These are phyloP conservation scores for Andrena flavipes DNA, from an alignment of 2,888 invertebrate species.

Conservation along the genomic window DNA sequence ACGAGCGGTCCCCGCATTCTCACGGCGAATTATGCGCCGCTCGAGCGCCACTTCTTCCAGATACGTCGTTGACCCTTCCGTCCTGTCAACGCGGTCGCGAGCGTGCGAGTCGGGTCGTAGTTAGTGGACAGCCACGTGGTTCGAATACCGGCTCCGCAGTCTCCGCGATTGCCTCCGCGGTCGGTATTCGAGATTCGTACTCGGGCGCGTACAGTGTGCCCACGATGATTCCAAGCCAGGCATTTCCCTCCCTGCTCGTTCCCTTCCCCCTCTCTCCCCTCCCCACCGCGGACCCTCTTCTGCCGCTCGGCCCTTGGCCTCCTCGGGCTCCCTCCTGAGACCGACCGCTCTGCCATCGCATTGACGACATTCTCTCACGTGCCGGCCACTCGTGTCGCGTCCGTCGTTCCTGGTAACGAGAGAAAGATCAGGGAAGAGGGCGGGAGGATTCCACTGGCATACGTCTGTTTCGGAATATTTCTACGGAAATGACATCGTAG, in stretches of 20 bases:
- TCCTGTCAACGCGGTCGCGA: constrained; percentile 66
- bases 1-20: constrained; percentile 26
- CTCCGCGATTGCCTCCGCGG: constrained; percentile 53
- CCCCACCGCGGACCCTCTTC: constrained; percentile 10
- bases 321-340: constrained; percentile 63
- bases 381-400: constrained; percentile 78
- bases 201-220: constrained; percentile 61
- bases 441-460: constrained; percentile 44
- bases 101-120: constrained; percentile 60
- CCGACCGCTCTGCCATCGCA: constrained; percentile 65
- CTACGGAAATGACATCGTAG: neutral
- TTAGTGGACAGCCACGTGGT: constrained; percentile 73
- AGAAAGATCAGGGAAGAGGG: constrained; percentile 61
- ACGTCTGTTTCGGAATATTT: constrained; percentile 17
- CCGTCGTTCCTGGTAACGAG: constrained; percentile 77
- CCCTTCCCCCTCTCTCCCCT: neutral
- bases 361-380: constrained; percentile 84
- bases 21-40: constrained; percentile 19
- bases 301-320: constrained; percentile 45
- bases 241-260: constrained; percentile 67
- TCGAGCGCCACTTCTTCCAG: constrained; percentile 54
- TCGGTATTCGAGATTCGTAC: constrained; percentile 71
- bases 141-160: constrained; percentile 73
- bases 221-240: constrained; percentile 63
- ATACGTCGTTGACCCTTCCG: constrained; percentile 60